Percentiles rank a stretch among this genome's conserved stretches.
Conservation (phyloP, 1,140 invertebrate genomes). For the Eubasilissa regina region DNA sequence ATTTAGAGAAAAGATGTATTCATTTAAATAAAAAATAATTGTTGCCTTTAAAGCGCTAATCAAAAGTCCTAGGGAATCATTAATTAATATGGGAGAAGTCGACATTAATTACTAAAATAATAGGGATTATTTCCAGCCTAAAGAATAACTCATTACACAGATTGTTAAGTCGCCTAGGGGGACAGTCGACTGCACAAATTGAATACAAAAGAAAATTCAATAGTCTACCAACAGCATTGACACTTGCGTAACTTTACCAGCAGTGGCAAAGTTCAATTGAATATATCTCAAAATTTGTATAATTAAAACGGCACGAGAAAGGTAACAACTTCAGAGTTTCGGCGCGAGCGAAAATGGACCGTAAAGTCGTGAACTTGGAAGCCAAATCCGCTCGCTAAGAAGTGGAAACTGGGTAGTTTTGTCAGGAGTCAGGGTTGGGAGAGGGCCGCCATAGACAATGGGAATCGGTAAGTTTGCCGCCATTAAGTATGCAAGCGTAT, state of each 20-base stretch:
- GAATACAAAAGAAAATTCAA: constrained; percentile 56
- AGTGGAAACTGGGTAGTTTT: constrained; percentile 28
- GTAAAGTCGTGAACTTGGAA: constrained; percentile 7
- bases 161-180: constrained; percentile 43
- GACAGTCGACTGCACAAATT: constrained; percentile 39
- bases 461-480: constrained; percentile 53
- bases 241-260: constrained; percentile 55
- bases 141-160: constrained; percentile 57
- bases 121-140: constrained; percentile 20
- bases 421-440: constrained; percentile 17
- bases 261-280: constrained; percentile 59
- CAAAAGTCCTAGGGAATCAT: background rate
- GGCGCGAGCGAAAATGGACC: constrained; percentile 7
- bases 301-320: constrained; percentile 49
- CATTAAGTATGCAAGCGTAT: constrained; percentile 57
- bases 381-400: background rate
- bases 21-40: too few species aligned
- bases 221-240: constrained; percentile 44
- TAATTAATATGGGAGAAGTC: constrained; percentile 15
- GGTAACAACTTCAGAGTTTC: background rate
- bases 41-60: background rate
- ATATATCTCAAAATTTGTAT: constrained; percentile 55
- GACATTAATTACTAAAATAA: constrained; percentile 3
- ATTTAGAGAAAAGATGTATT: too few species aligned
- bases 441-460: constrained; percentile 50